Conservation (phyloP, 2,888 invertebrate genomes). For the Tinea trinotella region DNA sequence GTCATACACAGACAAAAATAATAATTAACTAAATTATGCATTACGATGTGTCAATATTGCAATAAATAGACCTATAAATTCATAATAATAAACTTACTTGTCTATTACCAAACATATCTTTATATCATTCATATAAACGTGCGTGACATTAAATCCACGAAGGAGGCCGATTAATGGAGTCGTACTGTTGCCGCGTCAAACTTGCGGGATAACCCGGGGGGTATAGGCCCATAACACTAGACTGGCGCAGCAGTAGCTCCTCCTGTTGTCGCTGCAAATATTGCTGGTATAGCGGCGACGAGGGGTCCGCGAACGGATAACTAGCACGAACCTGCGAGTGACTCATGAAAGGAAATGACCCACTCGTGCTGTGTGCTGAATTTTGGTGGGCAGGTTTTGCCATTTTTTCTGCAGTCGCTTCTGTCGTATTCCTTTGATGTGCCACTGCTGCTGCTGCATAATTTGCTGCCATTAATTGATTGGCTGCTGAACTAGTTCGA, state of each 20-base stretch:
- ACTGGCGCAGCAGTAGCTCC: slow-evolving; percentile 71
- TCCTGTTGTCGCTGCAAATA: slow-evolving; percentile 77
- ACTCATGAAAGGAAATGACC: slow-evolving; percentile 74
- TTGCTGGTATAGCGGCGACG: slow-evolving; percentile 80
- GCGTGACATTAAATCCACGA: slow-evolving; percentile 74
- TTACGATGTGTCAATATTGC: too few relatives aligned
- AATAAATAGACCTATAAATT: background rate
- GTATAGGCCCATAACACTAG: slow-evolving; percentile 75
- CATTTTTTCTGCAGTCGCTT: slow-evolving; percentile 48
- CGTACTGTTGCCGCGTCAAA: slow-evolving; percentile 81
- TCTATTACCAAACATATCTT: too few relatives aligned
- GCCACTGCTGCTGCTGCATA: slow-evolving; percentile 57
- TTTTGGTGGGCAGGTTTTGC: slow-evolving; percentile 64
- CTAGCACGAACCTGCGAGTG: slow-evolving; percentile 73
- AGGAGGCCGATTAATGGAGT: slow-evolving; percentile 76
- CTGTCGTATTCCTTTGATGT: slow-evolving; percentile 49
- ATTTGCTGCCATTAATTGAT: slow-evolving; percentile 72
- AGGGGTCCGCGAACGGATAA: slow-evolving; percentile 75
- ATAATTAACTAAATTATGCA: too few relatives aligned
- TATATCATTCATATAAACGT: too few relatives aligned
- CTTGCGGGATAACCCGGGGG: slow-evolving; percentile 76
- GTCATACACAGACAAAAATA: too few relatives aligned
- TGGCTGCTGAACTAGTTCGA: slow-evolving; percentile 74
- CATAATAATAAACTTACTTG: too few relatives aligned
- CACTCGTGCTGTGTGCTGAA: slow-evolving; percentile 42